phyloP scores from a whole-genome alignment of 2,797 vertebrate genomes.

The Peromyscus nudipes region DNA sequence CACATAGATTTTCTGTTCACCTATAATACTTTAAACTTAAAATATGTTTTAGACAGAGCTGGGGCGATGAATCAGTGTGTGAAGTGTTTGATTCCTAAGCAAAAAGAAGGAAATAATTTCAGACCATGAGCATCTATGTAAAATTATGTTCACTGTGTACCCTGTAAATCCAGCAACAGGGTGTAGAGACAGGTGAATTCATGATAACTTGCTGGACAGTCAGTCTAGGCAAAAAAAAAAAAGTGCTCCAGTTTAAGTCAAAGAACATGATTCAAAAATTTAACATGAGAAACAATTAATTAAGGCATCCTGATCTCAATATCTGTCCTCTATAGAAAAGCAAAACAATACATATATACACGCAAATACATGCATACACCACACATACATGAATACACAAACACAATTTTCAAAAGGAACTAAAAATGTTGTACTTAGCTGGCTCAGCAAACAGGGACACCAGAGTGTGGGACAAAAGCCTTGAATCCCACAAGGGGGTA shows the following conservation, averaged over 20 bases:
- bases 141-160: background rate
- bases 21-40: background rate
- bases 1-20: background rate
- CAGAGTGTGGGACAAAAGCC: background rate
- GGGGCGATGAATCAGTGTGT: background rate
- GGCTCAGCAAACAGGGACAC: background rate
- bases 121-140: background rate
- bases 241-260: background rate
- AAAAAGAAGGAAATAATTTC: background rate
- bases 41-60: background rate
- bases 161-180: background rate
- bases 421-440: background rate
- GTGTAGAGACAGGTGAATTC: fast-evolving
- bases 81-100: background rate
- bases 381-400: background rate
- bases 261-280: background rate
- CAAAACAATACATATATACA: background rate
- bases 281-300: background rate
- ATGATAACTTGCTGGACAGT: background rate
- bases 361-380: background rate
- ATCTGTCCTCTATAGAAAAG: background rate
- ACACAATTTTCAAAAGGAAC: background rate
- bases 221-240: background rate
- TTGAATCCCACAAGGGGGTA: fast-evolving
- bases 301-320: background rate